phyloP scores from a whole-genome alignment of 2,113 vertebrate species.

The Isurus oxyrinchus region DNA sequence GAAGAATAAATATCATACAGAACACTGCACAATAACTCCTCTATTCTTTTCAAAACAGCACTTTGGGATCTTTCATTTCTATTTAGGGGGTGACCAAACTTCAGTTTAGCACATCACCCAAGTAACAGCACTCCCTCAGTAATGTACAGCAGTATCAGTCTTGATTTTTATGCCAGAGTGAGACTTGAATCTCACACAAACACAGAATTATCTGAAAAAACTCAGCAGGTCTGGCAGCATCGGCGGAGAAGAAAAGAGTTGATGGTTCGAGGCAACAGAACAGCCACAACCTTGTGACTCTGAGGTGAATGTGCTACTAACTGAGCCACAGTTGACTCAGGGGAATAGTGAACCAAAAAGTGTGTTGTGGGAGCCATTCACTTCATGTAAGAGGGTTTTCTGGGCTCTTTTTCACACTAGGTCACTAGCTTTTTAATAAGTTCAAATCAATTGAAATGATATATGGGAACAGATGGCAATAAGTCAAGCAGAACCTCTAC shows the following conservation, averaged over 20 bases:
- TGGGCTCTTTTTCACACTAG: not conserved
- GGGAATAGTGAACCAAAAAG: not conserved
- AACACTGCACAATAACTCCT: no score
- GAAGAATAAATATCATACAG: no score
- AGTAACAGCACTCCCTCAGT: not conserved
- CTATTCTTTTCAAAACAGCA: no score
- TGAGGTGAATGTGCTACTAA: not conserved
- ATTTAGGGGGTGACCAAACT: not conserved
- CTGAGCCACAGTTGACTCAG: not conserved
- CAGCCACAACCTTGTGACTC: no score
- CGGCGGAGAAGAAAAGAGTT: no score
- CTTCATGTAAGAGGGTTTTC: not conserved
- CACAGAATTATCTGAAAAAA: no score
- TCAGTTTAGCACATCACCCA: not conserved
- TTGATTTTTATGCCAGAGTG: not conserved
- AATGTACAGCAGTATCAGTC: not conserved
- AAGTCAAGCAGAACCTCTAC: not conserved
- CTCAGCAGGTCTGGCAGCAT: no score
- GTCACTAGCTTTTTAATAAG: not conserved
- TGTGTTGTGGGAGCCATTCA: not conserved
- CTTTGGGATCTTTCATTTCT: no score
- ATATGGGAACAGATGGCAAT: constrained; percentile 1
- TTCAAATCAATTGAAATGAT: constrained; percentile 3
- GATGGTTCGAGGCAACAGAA: no score
- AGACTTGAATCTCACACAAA: not conserved